A percentile compares a stretch with the other conserved stretches of the same genome.
Conservation (phyloP, 2,797 vertebrate species). For the Characodon lateralis region DNA sequence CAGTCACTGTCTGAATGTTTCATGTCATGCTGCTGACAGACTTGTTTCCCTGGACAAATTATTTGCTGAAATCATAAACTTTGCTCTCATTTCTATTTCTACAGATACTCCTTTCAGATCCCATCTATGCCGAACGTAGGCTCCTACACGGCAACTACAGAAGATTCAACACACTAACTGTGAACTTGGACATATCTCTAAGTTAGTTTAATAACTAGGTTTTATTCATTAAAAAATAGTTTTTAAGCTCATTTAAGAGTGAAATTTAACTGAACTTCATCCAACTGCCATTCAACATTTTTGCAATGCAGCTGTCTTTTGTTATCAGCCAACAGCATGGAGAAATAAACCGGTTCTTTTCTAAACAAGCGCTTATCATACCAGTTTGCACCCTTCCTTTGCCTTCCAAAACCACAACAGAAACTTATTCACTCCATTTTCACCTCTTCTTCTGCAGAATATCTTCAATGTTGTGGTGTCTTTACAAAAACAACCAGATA, state of each 20-base stretch:
- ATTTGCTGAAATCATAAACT: conserved; percentile 20
- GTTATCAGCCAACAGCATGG: background rate
- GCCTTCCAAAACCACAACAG: background rate
- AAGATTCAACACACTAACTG: background rate
- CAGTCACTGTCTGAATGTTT: conserved; percentile 6
- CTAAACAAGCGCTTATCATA: background rate
- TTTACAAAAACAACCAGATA: background rate
- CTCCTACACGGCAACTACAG: conserved; percentile 2
- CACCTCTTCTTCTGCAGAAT: background rate
- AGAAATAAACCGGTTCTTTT: background rate
- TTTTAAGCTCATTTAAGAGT: background rate
- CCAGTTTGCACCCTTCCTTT: background rate
- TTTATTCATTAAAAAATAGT: background rate
- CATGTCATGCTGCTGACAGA: conserved; percentile 4
- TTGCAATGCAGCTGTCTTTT: background rate
- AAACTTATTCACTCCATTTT: background rate
- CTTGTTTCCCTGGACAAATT: background rate
- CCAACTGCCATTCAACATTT: background rate
- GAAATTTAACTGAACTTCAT: background rate
- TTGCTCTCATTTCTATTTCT: conserved; percentile 24
- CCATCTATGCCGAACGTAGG: background rate
- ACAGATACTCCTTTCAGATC: background rate
- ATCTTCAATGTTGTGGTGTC: background rate
- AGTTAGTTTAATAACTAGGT: background rate
- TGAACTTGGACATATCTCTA: background rate